Evolutionary conservation across 2,797 vertebrate species (phyloP).

Genomic region (Peromyscus melanophrys): DNA sequence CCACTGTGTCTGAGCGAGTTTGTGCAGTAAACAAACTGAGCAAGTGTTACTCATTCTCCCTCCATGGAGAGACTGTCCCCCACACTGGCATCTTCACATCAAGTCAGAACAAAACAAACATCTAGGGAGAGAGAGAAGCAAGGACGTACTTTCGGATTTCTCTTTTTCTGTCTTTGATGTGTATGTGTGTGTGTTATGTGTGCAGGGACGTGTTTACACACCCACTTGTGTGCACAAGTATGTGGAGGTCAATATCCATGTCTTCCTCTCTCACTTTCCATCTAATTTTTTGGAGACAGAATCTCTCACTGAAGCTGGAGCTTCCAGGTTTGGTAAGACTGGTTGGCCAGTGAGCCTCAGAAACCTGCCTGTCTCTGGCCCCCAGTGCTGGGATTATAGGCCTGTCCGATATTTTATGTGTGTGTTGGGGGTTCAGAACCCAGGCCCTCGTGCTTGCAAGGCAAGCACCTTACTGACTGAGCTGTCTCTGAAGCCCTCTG

Average conservation of each 20-base stretch:
- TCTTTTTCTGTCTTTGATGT: background rate
- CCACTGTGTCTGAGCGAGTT: background rate
- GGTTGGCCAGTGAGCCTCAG: background rate
- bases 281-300: no score
- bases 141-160: background rate
- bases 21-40: conserved; percentile 55
- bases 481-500: background rate
- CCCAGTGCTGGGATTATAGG: background rate
- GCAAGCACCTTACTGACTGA: background rate
- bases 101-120: conserved; percentile 53
- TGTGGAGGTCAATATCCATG: background rate
- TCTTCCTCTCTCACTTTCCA: background rate
- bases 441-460: background rate
- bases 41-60: conserved; percentile 65
- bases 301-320: background rate
- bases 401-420: background rate
- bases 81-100: conserved; percentile 24
- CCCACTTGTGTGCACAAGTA: background rate
- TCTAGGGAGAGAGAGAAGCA: background rate
- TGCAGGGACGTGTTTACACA: background rate
- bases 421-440: background rate
- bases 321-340: background rate
- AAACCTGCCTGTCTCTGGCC: background rate
- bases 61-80: conserved; percentile 30
- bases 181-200: background rate